Conservation (phyloP, 2,113 vertebrate species). For the Pseudopipra pipra region DNA sequence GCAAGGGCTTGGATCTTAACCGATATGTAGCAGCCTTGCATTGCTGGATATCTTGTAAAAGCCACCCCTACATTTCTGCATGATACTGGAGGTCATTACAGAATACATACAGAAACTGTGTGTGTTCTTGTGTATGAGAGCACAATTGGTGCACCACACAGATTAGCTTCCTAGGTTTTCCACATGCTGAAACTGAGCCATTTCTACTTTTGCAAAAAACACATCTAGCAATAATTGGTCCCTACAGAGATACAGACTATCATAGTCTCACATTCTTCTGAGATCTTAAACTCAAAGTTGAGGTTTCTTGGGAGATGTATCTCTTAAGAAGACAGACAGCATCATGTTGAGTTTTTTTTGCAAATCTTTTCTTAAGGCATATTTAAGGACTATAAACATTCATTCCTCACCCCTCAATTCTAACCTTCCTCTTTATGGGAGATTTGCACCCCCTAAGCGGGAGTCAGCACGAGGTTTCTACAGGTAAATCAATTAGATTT, state of each 20-base stretch:
- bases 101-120: neutral
- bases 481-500: neutral
- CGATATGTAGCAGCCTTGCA: neutral
- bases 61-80: constrained; percentile 33
- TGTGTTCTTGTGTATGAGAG: constrained; percentile 6
- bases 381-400: neutral
- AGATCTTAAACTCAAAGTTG: constrained; percentile 11
- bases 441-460: neutral
- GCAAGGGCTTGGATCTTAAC: constrained; percentile 40
- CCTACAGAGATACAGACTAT: constrained; percentile 29
- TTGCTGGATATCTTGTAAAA: constrained; percentile 53
- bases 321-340: constrained; percentile 14
- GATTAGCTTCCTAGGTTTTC: constrained; percentile 1
- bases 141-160: neutral
- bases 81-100: constrained; percentile 34
- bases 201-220: constrained; percentile 14
- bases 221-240: constrained; percentile 38
- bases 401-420: neutral
- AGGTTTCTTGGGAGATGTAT: constrained; percentile 13
- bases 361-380: constrained; percentile 10
- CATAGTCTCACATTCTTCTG: constrained; percentile 16
- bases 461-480: neutral
- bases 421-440: neutral
- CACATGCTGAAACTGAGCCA: neutral
- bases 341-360: constrained; percentile 25